Evolutionary conservation across 2,888 invertebrate genomes (phyloP).

Genomic region (Drosophila histrio): DNA sequence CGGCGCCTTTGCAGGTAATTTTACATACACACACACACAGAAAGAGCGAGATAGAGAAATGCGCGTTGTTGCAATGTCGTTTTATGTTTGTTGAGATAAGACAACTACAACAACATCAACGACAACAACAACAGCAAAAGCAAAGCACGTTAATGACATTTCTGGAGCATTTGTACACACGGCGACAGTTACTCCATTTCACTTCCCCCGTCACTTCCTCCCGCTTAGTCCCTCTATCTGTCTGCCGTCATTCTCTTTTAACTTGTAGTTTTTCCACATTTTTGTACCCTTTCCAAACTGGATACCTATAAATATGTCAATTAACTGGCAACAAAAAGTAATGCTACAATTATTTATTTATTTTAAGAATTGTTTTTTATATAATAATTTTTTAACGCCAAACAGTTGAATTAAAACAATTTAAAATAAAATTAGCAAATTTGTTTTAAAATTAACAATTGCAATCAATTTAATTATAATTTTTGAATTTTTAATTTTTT

Average conservation of each 20-base stretch:
- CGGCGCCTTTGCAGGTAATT: conserved; percentile 68
- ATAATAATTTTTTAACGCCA: no score
- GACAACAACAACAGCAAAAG: conserved; percentile 39
- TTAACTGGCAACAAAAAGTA: conserved; percentile 8
- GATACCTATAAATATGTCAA: conserved; percentile 10
- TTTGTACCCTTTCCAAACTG: conserved; percentile 37
- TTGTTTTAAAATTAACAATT: no score
- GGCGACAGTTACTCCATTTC: conserved; percentile 20
- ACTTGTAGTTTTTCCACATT: conserved; percentile 69
- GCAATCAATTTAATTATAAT: no score
- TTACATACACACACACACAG: conserved; percentile 34
- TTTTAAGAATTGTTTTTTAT: no score
- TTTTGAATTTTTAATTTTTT: no score
- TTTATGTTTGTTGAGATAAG: conserved; percentile 65
- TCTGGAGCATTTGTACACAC: conserved; percentile 63
- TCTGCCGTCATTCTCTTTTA: conserved; percentile 8
- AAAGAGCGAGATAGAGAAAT: neutral
- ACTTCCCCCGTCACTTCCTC: neutral
- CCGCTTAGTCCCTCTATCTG: neutral
- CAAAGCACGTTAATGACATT: conserved; percentile 68
- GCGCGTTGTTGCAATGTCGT: conserved; percentile 51
- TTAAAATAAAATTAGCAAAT: no score
- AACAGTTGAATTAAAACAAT: no score
- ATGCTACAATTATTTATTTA: neutral
- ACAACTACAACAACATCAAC: conserved; percentile 22